phyloP scores from a whole-genome alignment of 2,888 invertebrate genomes.

The Acleris holmiana region DNA sequence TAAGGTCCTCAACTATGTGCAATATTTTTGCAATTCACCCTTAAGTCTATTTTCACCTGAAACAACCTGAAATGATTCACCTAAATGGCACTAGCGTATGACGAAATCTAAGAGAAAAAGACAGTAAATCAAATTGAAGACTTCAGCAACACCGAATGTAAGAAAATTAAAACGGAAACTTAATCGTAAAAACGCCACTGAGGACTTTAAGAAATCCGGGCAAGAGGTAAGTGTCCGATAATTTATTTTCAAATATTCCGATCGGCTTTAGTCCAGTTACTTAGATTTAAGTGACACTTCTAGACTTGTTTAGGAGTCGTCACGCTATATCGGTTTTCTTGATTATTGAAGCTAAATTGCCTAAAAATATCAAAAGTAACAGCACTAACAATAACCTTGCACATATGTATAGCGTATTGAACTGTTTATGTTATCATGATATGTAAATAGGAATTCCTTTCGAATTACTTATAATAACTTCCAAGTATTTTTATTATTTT shows the following conservation, averaged over 20 bases:
- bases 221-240: slow-evolving; percentile 1
- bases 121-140: slow-evolving; percentile 7
- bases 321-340: too few relatives aligned
- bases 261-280: slow-evolving; percentile 19
- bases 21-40: too few relatives aligned
- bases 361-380: too few relatives aligned
- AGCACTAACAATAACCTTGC: too few relatives aligned
- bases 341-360: too few relatives aligned
- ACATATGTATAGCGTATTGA: too few relatives aligned
- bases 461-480: too few relatives aligned
- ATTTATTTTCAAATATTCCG: slow-evolving; percentile 21
- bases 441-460: too few relatives aligned
- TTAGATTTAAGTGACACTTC: slow-evolving; percentile 10
- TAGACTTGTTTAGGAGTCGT: slow-evolving; percentile 4
- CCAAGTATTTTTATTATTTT: too few relatives aligned
- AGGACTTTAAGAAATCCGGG: neutral
- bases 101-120: slow-evolving; percentile 1
- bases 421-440: too few relatives aligned
- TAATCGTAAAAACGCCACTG: slow-evolving; percentile 11
- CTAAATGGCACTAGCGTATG: neutral
- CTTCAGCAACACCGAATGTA: neutral
- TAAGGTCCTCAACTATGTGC: too few relatives aligned
- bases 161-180: slow-evolving; percentile 2
- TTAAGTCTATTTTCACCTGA: too few relatives aligned
- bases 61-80: neutral